Evolutionary conservation across 2,113 vertebrate species (phyloP).

Genomic region (Taurulus bubalis): DNA sequence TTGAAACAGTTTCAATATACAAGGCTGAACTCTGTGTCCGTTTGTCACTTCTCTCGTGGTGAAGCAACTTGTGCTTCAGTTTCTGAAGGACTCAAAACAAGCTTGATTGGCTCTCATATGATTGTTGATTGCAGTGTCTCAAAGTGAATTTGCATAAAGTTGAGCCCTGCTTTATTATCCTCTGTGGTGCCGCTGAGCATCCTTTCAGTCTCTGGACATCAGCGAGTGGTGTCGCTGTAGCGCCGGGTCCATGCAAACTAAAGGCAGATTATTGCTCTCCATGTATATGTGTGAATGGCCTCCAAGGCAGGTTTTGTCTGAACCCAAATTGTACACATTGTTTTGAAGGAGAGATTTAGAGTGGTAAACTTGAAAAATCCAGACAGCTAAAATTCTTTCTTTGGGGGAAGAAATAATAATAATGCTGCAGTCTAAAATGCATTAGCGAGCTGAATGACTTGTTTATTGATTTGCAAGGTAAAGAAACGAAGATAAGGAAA

Average conservation of each 20-base stretch:
- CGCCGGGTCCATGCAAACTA: too few species aligned
- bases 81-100: not conserved
- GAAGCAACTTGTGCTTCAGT: not conserved
- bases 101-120: not conserved
- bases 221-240: not conserved
- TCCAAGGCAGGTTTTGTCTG: too few species aligned
- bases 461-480: not conserved
- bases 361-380: too few species aligned
- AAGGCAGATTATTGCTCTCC: not conserved
- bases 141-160: not conserved
- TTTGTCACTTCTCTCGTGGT: not conserved
- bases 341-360: too few species aligned
- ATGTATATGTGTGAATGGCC: too few species aligned
- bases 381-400: too few species aligned
- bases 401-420: too few species aligned
- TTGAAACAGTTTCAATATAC: too few species aligned
- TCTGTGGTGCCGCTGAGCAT: not conserved
- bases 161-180: not conserved
- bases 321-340: too few species aligned
- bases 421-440: not conserved
- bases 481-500: not conserved
- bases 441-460: not conserved
- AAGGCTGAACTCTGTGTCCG: not conserved
- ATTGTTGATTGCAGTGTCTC: not conserved
- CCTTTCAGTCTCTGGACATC: not conserved